These are phyloP conservation scores for Sebastolobus alascanus DNA, from an alignment of 2,797 vertebrate genomes.

Conservation along the genomic window DNA sequence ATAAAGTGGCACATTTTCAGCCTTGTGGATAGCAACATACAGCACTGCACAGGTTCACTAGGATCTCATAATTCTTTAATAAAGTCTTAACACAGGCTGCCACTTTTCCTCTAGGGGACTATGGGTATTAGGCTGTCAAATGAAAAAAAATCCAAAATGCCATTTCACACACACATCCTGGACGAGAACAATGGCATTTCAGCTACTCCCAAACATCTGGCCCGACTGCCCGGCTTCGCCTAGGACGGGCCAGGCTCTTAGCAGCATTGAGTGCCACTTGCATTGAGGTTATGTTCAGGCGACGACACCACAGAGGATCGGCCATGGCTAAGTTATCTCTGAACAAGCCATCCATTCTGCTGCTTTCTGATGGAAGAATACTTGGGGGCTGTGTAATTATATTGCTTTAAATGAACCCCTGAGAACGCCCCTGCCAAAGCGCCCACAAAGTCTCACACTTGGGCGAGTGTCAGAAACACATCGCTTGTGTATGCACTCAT, in stretches of 20 bases:
- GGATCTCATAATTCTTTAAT: constrained; percentile 78
- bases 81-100: constrained; percentile 67
- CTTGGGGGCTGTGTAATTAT: constrained; percentile 86
- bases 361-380: constrained; percentile 85
- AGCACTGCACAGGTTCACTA: constrained; percentile 50
- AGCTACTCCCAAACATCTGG: constrained; percentile 79
- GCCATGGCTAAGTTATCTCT: constrained; percentile 78
- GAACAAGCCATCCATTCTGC: constrained; percentile 83
- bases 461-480: constrained; percentile 81
- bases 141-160: constrained; percentile 59
- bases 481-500: constrained; percentile 51
- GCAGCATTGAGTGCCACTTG: constrained; percentile 68
- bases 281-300: constrained; percentile 65
- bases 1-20: constrained; percentile 51
- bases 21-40: constrained; percentile 33
- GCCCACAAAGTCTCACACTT: constrained; percentile 84
- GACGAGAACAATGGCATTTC: constrained; percentile 71
- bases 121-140: constrained; percentile 59
- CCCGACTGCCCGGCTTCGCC: constrained; percentile 58
- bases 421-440: constrained; percentile 82
- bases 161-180: constrained; percentile 62
- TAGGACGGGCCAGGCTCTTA: constrained; percentile 59
- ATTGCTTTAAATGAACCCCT: constrained; percentile 85
- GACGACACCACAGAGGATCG: constrained; percentile 72
- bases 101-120: constrained; percentile 60